These are phyloP conservation scores for Paratilapia polleni DNA, from an alignment of 2,113 vertebrate species.

Conservation along the genomic window DNA sequence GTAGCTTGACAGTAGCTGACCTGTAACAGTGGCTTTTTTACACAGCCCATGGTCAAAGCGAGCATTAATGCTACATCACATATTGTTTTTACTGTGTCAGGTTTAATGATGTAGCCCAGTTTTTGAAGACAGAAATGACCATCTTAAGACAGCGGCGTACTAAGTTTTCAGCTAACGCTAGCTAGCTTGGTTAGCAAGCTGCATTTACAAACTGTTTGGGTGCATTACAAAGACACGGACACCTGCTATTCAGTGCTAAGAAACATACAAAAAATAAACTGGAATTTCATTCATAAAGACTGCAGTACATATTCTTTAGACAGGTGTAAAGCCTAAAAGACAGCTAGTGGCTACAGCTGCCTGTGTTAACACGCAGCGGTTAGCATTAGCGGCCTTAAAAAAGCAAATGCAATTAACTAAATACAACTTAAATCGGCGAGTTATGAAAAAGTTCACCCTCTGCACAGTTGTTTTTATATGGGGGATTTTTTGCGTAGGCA, in stretches of 20 bases:
- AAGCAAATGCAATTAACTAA: not conserved
- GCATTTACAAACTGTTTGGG: not conserved
- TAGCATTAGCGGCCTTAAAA: not conserved
- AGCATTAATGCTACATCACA: no score
- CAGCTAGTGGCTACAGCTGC: no score
- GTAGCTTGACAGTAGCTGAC: not conserved
- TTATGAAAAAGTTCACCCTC: not conserved
- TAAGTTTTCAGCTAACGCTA: not conserved
- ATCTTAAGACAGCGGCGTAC: not conserved
- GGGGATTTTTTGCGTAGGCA: not conserved
- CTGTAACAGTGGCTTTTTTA: no score
- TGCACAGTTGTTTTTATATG: not conserved
- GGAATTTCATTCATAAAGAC: not conserved
- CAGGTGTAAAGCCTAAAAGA: not conserved
- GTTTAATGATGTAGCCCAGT: not conserved
- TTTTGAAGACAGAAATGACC: not conserved
- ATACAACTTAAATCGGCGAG: not conserved
- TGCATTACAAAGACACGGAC: not conserved
- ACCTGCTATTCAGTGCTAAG: not conserved
- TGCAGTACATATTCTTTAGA: fast-evolving
- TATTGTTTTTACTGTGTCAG: not conserved
- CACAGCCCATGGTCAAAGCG: no score
- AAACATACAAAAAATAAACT: not conserved
- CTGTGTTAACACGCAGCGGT: not conserved
- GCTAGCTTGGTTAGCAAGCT: not conserved